Evolutionary conservation across 2,888 invertebrate species (phyloP), one percentile per base, ranked within the genome.

Genomic region (Acleris cristana): DNA sequence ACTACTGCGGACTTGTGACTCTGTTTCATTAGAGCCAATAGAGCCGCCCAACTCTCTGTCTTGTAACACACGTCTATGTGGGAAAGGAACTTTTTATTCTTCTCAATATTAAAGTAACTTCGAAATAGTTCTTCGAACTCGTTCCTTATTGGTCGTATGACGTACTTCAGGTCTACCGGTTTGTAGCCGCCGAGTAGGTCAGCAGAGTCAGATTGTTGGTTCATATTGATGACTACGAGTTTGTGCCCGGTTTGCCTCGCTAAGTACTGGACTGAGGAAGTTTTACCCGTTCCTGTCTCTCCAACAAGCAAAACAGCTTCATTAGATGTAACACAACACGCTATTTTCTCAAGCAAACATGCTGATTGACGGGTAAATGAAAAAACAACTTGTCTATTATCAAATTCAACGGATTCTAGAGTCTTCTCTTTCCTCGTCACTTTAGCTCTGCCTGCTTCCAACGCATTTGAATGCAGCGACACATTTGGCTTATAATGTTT

Each of bases 231-330:
- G 0, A 99, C 99, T 40, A 97, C 94, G 40, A 99, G 92, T 80
- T 96, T 97, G 74, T 97, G 96, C 0, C 97, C 96, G 0, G 97
- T 95, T 72, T 96, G 95, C 70, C 95, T 94, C 0, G 99, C 97
- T 64, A 99, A 91, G 86, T 97, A 98, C 83, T 99, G 99, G 1
- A 99, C 95, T 0, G 97, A 95, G 0, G 98, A 97, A 0, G 99
- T 99, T 93, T 99, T 99, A 0, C 99, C 99, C 0, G 98, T 99
- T 56, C 99, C 99, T 0, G 99, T 99, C 91, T 99, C 99, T 34
- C 99, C 99, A 0, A 99, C 99, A 7, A 99, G 91, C 6, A 99
- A 90, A 1, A 99, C 97, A 0, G 99, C 98, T 83, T 99, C 99
- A 58, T 95, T 95, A 59, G 96, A 94, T 0, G 92, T 92, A 0